These are phyloP conservation scores for Sisor rabdophorus DNA, from an alignment of 2,113 vertebrate genomes.

Conservation along the genomic window DNA sequence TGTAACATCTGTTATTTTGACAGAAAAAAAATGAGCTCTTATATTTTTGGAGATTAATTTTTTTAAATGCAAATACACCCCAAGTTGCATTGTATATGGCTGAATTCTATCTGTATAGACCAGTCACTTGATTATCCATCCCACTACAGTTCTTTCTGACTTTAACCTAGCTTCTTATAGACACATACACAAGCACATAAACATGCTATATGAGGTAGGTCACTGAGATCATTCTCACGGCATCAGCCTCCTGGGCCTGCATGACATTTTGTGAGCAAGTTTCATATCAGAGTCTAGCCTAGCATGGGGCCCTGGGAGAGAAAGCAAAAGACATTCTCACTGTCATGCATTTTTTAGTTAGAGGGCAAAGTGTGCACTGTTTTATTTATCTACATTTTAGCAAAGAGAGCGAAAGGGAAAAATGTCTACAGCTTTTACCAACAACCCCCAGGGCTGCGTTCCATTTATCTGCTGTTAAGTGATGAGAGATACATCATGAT, in stretches of 20 bases:
- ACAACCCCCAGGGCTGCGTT: neutral
- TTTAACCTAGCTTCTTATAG: neutral
- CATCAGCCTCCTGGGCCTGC: neutral
- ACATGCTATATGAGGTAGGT: conserved; percentile 1
- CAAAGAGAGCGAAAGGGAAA: neutral
- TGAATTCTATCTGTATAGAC: neutral
- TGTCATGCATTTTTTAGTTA: conserved; percentile 34
- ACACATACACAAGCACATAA: neutral
- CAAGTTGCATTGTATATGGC: neutral
- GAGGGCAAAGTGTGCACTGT: conserved; percentile 9
- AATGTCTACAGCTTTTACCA: conserved; percentile 1
- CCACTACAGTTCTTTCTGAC: neutral
- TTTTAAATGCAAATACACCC: neutral
- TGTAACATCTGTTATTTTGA: neutral
- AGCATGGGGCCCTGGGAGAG: conserved; percentile 1
- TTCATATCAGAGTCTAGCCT: neutral
- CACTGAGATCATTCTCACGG: conserved; percentile 6
- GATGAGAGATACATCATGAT: neutral
- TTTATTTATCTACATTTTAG: conserved; percentile 33
- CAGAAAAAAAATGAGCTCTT: too few species aligned
- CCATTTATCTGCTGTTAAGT: conserved; percentile 6
- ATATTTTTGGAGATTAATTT: too few species aligned
- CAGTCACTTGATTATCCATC: neutral
- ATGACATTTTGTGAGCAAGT: conserved; percentile 25
- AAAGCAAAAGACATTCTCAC: conserved; percentile 13